These are phyloP conservation scores for Calephelis nemesis DNA, from an alignment of 1,140 invertebrate species.

Conservation along the genomic window DNA sequence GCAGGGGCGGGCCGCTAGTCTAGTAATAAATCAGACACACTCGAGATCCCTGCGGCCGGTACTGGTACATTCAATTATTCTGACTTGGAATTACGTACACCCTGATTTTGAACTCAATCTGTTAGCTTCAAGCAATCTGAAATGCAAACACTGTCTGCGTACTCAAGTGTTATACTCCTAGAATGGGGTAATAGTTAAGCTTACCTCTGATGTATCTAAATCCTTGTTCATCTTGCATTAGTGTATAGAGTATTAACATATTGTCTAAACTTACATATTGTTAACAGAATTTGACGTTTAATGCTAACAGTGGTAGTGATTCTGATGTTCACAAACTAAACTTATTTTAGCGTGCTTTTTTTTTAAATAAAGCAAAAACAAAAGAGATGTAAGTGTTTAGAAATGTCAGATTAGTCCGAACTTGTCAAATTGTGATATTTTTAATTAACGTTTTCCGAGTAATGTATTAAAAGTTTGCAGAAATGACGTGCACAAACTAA, in stretches of 20 bases:
- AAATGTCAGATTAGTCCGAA: too few species aligned
- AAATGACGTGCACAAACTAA: too few species aligned
- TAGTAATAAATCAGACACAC: slow-evolving; percentile 53
- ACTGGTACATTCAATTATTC: slow-evolving; percentile 59
- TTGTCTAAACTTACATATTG: slow-evolving; percentile 9
- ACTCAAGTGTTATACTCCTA: background rate
- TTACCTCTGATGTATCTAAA: slow-evolving; percentile 1
- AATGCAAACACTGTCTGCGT: slow-evolving; percentile 38
- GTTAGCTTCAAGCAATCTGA: slow-evolving; percentile 45
- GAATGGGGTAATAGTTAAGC: background rate
- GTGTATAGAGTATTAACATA: slow-evolving; percentile 2
- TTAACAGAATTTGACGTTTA: background rate
- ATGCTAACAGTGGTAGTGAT: too few species aligned
- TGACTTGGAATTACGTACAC: slow-evolving; percentile 38
- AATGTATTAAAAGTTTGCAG: too few species aligned
- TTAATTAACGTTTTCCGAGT: too few species aligned
- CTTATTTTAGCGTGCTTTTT: too few species aligned
- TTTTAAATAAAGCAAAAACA: too few species aligned
- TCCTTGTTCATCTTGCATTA: slow-evolving; percentile 6
- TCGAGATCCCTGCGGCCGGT: slow-evolving; percentile 45
- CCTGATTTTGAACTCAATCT: slow-evolving; percentile 33
- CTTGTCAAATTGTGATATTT: too few species aligned
- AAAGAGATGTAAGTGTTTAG: too few species aligned
- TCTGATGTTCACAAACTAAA: too few species aligned
- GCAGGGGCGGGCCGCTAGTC: background rate